These are phyloP conservation scores for Agriopis marginaria DNA, from an alignment of 2,888 invertebrate species.

Conservation along the genomic window DNA sequence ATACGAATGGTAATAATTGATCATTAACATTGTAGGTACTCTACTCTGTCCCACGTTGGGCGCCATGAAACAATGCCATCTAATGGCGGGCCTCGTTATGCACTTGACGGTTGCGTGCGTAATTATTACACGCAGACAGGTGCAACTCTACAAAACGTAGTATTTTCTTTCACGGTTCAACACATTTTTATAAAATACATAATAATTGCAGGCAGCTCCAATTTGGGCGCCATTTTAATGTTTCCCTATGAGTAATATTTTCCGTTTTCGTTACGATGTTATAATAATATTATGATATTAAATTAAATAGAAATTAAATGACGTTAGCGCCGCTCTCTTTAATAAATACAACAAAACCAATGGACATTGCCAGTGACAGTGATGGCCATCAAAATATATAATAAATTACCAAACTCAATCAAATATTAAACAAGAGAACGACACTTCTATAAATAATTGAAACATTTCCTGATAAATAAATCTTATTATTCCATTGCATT, in stretches of 20 bases:
- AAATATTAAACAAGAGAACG: too few species aligned
- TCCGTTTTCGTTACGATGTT: background rate
- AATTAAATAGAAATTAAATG: too few species aligned
- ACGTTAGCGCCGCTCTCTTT: too few species aligned
- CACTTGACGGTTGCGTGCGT: conserved; percentile 52
- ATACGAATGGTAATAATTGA: background rate
- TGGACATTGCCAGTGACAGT: too few species aligned
- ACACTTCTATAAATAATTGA: too few species aligned
- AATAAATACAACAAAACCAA: too few species aligned
- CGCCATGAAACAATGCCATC: conserved; percentile 71
- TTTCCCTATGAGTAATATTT: background rate
- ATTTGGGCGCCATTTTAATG: conserved; percentile 6
- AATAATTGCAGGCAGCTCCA: background rate
- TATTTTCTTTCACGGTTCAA: background rate
- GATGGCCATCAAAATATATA: too few species aligned
- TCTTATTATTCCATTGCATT: too few species aligned
- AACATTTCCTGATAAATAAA: too few species aligned
- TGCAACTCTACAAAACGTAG: conserved; percentile 18
- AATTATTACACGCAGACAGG: conserved; percentile 25
- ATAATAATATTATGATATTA: background rate
- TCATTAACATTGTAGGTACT: conserved; percentile 40
- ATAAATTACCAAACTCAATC: too few species aligned
- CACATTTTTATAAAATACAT: background rate
- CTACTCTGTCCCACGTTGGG: conserved; percentile 62
- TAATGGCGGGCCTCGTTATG: conserved; percentile 75